Evolutionary conservation across 1,140 invertebrate genomes (phyloP).

Genomic region (Meloidogyne chitwoodi): DNA sequence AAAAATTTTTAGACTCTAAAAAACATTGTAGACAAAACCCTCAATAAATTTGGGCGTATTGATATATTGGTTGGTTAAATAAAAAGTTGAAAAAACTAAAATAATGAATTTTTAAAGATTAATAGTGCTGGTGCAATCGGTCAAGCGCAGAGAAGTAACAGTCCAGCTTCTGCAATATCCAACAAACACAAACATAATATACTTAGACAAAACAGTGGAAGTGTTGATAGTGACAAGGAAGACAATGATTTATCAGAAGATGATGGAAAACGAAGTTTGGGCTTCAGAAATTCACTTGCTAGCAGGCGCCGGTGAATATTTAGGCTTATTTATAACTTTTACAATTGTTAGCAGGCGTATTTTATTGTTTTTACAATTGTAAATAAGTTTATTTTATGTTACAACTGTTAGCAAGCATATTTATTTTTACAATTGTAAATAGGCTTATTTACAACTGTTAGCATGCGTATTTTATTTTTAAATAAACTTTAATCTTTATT

Average conservation of each 20-base stretch:
- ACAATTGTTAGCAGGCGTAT: neutral
- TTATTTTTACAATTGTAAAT: neutral
- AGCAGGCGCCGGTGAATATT: neutral
- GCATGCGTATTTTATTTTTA: neutral
- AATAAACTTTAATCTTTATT: neutral
- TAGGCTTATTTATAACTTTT: neutral
- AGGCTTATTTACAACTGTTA: neutral
- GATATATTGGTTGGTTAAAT: conserved; percentile 20
- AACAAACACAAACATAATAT: neutral
- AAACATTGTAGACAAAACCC: conserved; percentile 21
- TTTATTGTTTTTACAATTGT: neutral
- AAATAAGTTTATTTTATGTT: neutral
- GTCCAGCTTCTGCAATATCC: neutral
- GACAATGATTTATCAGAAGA: neutral
- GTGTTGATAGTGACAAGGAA: neutral
- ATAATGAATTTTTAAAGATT: conserved; percentile 11
- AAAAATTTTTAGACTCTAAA: conserved; percentile 16
- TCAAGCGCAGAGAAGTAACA: neutral
- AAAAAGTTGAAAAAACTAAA: neutral
- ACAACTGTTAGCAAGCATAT: neutral
- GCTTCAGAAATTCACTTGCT: neutral
- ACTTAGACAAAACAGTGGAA: neutral
- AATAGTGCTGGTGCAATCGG: conserved; percentile 21
- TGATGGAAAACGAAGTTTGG: neutral
- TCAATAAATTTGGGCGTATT: conserved; percentile 19